A percentile compares a stretch with the other conserved stretches of the same genome.
These are phyloP conservation scores for Brenthis daphne DNA, from an alignment of 2,888 invertebrate genomes.

Conservation along the genomic window DNA sequence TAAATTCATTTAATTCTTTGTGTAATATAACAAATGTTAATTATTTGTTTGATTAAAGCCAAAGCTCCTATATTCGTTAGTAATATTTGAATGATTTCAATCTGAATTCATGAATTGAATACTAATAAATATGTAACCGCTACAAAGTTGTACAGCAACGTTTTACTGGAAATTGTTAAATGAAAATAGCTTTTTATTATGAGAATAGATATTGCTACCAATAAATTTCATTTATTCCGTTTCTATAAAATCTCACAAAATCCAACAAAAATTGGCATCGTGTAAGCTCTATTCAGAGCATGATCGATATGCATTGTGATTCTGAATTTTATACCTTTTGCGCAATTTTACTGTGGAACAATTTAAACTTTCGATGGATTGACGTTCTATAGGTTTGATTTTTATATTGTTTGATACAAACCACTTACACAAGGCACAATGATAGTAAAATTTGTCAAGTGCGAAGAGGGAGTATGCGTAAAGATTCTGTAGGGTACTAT, in stretches of 20 bases:
- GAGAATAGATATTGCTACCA: constrained; percentile 3
- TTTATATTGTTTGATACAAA: constrained; percentile 9
- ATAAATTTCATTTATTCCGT: constrained; percentile 4
- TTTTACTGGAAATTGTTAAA: constrained; percentile 3
- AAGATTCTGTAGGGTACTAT: too few relatives aligned
- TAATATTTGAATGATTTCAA: neutral
- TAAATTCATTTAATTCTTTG: neutral
- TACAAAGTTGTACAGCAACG: neutral
- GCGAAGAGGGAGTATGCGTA: too few relatives aligned
- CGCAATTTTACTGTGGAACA: constrained; percentile 26
- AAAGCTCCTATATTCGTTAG: neutral
- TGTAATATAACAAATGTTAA: neutral
- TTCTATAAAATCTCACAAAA: constrained; percentile 15
- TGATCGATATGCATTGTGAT: constrained; percentile 34
- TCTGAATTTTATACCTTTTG: constrained; percentile 33
- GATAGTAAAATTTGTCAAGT: too few relatives aligned
- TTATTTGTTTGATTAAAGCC: constrained; percentile 3
- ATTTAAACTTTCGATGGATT: constrained; percentile 20
- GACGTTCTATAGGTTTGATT: constrained; percentile 19
- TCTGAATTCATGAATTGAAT: neutral
- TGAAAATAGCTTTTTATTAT: constrained; percentile 4
- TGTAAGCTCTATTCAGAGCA: constrained; percentile 16
- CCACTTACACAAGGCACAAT: too few relatives aligned
- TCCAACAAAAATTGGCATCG: constrained; percentile 21
- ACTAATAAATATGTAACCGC: neutral